Conservation (phyloP, 2,113 vertebrate genomes). For the Megaleporinus macrocephalus region DNA sequence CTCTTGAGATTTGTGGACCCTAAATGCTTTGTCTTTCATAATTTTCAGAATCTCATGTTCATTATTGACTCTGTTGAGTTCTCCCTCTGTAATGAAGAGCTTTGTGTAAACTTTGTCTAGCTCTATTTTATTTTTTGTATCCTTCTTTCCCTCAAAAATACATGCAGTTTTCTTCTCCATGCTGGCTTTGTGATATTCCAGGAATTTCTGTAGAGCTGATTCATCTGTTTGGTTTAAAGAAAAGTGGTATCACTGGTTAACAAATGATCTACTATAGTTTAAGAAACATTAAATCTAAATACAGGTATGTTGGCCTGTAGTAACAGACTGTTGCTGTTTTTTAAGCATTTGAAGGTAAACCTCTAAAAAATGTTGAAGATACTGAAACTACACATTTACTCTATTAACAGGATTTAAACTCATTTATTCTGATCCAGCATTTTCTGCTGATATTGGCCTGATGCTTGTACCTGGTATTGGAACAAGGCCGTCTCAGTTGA, state of each 20-base stretch:
- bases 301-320: no score
- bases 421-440: no score
- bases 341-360: no score
- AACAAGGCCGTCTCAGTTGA: no score
- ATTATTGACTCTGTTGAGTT: slow-evolving; percentile 26
- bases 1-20: neutral
- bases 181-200: slow-evolving; percentile 9
- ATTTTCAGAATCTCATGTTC: slow-evolving; percentile 51
- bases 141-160: slow-evolving; percentile 43
- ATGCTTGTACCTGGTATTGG: no score
- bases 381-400: no score
- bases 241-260: neutral
- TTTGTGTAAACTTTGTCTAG: slow-evolving; percentile 44
- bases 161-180: slow-evolving; percentile 15
- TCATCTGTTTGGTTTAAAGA: slow-evolving; percentile 1
- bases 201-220: neutral
- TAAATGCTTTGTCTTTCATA: slow-evolving; percentile 4
- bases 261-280: neutral
- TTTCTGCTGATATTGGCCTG: no score
- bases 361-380: no score
- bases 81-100: slow-evolving; percentile 51
- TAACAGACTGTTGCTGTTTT: no score
- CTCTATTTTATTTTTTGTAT: slow-evolving; percentile 16
- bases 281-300: no score
- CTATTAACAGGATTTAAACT: no score